A percentile compares a stretch with the other conserved stretches of the same genome.
These are phyloP conservation scores for Chloroceryle amazona DNA, from an alignment of 2,797 vertebrate species.

Conservation along the genomic window DNA sequence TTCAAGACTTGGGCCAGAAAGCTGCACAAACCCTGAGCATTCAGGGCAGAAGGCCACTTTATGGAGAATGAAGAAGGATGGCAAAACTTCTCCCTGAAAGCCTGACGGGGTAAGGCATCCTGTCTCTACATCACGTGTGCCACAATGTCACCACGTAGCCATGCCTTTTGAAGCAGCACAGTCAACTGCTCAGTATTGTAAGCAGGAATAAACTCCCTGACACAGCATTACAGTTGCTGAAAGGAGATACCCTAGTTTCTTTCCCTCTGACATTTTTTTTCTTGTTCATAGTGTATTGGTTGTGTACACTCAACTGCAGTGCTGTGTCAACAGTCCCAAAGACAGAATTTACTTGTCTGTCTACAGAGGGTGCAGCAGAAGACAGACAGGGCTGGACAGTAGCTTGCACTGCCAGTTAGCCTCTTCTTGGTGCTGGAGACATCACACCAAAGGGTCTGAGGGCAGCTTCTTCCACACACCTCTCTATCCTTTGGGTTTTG, in stretches of 20 bases:
- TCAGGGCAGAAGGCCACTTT: not conserved
- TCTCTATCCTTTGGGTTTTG: not conserved
- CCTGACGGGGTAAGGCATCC: not conserved
- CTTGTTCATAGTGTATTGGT: not conserved
- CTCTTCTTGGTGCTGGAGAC: not conserved
- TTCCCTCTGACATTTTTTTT: not conserved
- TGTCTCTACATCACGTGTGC: not conserved
- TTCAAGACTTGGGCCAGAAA: not conserved
- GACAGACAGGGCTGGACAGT: not conserved
- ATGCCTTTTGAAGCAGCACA: not conserved
- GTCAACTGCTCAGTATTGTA: not conserved
- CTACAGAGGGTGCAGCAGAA: not conserved
- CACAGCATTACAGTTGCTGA: not conserved
- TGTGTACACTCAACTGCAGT: rapidly evolving
- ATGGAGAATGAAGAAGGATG: not conserved
- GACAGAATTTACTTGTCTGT: not conserved
- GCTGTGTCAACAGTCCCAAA: not conserved
- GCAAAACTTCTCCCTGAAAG: not conserved
- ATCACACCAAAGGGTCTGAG: not conserved
- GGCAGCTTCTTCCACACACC: not conserved
- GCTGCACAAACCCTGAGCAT: not conserved
- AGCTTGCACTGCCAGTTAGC: rapidly evolving
- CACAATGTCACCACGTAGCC: not conserved
- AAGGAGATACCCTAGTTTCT: not conserved
- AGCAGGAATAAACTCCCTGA: not conserved